Percentiles rank a stretch among this genome's conserved stretches.
These are phyloP conservation scores for Drosophila sechellia DNA, from an alignment of 1,140 invertebrate species.

Conservation along the genomic window DNA sequence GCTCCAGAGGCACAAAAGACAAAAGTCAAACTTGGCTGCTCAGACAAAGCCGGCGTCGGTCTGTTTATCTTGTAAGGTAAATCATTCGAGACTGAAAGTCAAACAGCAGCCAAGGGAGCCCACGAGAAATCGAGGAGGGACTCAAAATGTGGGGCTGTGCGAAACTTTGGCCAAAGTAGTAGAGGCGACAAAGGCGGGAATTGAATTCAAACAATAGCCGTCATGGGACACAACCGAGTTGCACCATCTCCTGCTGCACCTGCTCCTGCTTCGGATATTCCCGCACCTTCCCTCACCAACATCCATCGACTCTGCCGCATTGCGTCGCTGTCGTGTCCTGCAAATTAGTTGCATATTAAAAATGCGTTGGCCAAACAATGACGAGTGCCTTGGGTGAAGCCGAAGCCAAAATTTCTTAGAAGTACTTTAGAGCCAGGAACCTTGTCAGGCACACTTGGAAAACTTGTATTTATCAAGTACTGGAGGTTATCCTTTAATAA, in stretches of 20 bases:
- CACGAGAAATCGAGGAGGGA: slow-evolving; percentile 15
- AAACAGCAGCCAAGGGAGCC: slow-evolving; percentile 55
- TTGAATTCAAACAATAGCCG: slow-evolving; percentile 80
- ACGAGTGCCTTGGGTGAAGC: slow-evolving; percentile 31
- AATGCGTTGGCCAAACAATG: slow-evolving; percentile 76
- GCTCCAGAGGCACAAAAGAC: slow-evolving; percentile 52
- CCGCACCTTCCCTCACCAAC: background rate
- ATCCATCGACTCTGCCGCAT: slow-evolving; percentile 46
- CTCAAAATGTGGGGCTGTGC: background rate
- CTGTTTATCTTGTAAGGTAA: slow-evolving; percentile 83
- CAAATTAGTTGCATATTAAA: slow-evolving; percentile 83
- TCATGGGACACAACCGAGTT: slow-evolving; percentile 58
- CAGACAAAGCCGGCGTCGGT: slow-evolving; percentile 61
- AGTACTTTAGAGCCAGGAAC: slow-evolving; percentile 15
- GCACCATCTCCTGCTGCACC: slow-evolving; percentile 17
- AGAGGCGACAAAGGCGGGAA: slow-evolving; percentile 81
- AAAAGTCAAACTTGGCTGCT: slow-evolving; percentile 76
- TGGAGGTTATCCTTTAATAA: background rate
- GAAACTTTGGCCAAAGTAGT: slow-evolving; percentile 77
- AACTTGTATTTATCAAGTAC: background rate
- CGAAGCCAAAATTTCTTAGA: slow-evolving; percentile 23
- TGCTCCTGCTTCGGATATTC: background rate
- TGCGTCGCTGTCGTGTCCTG: slow-evolving; percentile 59
- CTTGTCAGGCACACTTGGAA: slow-evolving; percentile 1
- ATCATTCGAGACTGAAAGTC: slow-evolving; percentile 83